Percentiles rank a stretch among this genome's conserved stretches.
Conservation (phyloP, 1,140 invertebrate species). For the Cyclina sinensis region DNA sequence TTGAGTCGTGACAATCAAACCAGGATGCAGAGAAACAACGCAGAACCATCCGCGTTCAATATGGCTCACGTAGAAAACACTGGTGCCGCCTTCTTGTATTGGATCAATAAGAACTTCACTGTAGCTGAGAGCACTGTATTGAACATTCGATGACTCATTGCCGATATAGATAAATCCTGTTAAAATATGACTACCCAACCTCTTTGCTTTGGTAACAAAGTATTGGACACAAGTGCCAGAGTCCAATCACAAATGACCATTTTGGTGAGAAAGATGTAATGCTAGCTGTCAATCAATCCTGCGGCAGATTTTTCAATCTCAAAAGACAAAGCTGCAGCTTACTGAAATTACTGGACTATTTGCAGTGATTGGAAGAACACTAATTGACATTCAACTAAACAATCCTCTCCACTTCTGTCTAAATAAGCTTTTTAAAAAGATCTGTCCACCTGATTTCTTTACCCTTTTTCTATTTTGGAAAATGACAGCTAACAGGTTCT, state of each 20-base stretch:
- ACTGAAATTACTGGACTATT: conserved; percentile 24
- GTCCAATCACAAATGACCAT: conserved; percentile 40
- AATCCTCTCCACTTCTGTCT: no score
- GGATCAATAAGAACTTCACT: conserved; percentile 51
- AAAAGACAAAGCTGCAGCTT: conserved; percentile 17
- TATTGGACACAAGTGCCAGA: conserved; percentile 39
- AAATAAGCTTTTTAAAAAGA: no score
- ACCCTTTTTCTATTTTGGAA: no score
- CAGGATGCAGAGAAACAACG: not conserved
- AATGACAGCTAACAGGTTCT: no score
- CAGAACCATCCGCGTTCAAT: conserved; percentile 37
- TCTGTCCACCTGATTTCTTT: no score
- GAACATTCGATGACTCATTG: conserved; percentile 48
- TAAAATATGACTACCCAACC: conserved; percentile 47
- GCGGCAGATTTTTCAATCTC: conserved; percentile 20
- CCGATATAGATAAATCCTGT: conserved; percentile 64
- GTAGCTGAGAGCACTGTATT: conserved; percentile 52
- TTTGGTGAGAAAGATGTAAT: not conserved
- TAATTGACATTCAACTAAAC: not conserved
- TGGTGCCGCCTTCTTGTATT: conserved; percentile 7
- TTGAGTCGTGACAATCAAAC: conserved; percentile 10
- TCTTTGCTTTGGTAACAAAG: conserved; percentile 32
- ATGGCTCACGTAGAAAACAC: conserved; percentile 47
- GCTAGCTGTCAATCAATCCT: conserved; percentile 51
- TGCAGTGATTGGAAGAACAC: not conserved